A percentile compares a stretch with the other conserved stretches of the same genome.
Conservation (phyloP, 2,888 invertebrate genomes). For the Dastarcus helophoroides region DNA sequence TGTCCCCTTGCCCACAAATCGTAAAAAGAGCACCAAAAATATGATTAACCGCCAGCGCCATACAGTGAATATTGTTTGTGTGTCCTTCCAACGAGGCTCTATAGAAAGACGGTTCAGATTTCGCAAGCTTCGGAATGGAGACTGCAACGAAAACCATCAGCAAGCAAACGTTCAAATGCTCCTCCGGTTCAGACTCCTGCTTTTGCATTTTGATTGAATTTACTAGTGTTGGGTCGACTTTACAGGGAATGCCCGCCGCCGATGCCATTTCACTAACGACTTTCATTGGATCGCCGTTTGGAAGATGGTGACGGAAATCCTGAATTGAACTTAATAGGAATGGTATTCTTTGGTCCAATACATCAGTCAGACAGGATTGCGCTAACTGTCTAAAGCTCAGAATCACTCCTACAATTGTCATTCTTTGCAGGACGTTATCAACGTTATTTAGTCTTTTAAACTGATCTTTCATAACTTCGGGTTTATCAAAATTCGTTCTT, state of each 20-base stretch:
- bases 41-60: constrained; percentile 91
- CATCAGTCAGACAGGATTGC: constrained; percentile 88
- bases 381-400: constrained; percentile 89
- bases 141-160: constrained; percentile 99
- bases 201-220: constrained; percentile 84
- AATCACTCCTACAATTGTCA: constrained; percentile 97
- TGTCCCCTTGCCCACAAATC: constrained; percentile 90
- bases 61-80: constrained; percentile 97
- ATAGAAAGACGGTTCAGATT: constrained; percentile 81
- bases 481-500: constrained; percentile 95
- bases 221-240: constrained; percentile 91
- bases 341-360: constrained; percentile 87
- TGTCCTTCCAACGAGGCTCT: constrained; percentile 83
- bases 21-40: constrained; percentile 95
- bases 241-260: constrained; percentile 86
- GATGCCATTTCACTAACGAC: constrained; percentile 96
- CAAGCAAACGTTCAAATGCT: constrained; percentile 86
- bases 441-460: constrained; percentile 82
- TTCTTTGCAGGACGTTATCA: constrained; percentile 89
- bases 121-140: constrained; percentile 87
- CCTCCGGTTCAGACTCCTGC: constrained; percentile 77
- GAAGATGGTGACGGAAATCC: constrained; percentile 87
- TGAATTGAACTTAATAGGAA: constrained; percentile 90
- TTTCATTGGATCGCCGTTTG: constrained; percentile 79
- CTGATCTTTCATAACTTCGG: constrained; percentile 95